These are phyloP conservation scores for Tragelaphus imberbis DNA, from an alignment of 2,113 vertebrate species.

Conservation along the genomic window DNA sequence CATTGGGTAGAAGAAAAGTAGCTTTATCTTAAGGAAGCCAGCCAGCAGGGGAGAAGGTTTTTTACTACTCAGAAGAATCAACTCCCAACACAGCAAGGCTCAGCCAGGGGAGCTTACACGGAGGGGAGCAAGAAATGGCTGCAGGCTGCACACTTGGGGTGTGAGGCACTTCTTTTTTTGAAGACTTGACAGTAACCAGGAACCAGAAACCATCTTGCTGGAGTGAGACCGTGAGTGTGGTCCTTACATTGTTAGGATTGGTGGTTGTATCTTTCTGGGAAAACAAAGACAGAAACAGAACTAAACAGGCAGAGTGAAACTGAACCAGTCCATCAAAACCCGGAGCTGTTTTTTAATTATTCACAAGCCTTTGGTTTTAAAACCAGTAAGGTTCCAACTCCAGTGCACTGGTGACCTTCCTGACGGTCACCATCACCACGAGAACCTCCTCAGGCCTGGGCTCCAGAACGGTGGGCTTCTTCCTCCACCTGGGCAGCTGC, in stretches of 20 bases:
- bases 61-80: not conserved
- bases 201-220: not conserved
- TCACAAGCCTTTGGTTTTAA: not conserved
- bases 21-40: not conserved
- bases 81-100: rapidly evolving
- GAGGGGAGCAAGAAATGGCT: not conserved
- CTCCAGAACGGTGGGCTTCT: rapidly evolving
- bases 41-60: not conserved
- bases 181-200: not conserved
- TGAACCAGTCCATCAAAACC: not conserved
- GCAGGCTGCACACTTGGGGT: rapidly evolving
- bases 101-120: not conserved
- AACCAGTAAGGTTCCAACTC: not conserved
- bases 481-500: not conserved
- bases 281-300: not conserved
- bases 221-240: not conserved
- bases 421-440: not conserved
- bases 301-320: not conserved
- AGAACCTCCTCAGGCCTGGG: not conserved
- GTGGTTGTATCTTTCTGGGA: not conserved
- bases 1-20: not conserved
- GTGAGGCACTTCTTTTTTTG: not conserved
- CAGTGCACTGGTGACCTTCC: not conserved
- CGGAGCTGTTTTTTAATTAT: not conserved
- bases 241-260: not conserved